Percentiles rank a stretch among this genome's conserved stretches.
Evolutionary conservation across 2,113 vertebrate genomes (phyloP).

Genomic region (Ramphastos sulfuratus): DNA sequence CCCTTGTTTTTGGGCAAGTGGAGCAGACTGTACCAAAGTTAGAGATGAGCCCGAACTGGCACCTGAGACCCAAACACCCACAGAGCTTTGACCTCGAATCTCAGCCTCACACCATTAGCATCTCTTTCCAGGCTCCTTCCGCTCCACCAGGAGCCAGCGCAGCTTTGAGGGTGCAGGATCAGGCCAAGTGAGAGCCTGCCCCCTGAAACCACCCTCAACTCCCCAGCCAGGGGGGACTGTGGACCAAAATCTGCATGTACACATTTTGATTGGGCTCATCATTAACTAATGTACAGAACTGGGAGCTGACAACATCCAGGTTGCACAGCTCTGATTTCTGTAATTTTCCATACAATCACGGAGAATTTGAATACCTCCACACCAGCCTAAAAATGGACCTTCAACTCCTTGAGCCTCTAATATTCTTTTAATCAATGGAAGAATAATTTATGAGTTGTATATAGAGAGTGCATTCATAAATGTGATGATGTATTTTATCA

Average conservation of each 20-base stretch:
- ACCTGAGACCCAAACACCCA: not conserved
- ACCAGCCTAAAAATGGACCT: slow-evolving; percentile 76
- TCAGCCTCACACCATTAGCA: not conserved
- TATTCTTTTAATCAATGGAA: slow-evolving; percentile 73
- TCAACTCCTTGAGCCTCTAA: slow-evolving; percentile 72
- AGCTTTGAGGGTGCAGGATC: not conserved
- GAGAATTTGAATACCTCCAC: slow-evolving; percentile 80
- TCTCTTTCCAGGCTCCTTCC: not conserved
- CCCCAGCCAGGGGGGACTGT: not conserved
- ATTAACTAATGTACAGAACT: slow-evolving; percentile 20
- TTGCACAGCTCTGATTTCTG: slow-evolving; percentile 24
- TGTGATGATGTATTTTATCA: slow-evolving; percentile 77
- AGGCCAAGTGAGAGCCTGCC: not conserved
- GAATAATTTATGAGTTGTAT: slow-evolving; percentile 75
- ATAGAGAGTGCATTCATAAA: slow-evolving; percentile 76
- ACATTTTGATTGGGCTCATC: slow-evolving; percentile 29
- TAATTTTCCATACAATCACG: slow-evolving; percentile 54
- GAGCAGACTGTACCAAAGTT: slow-evolving; percentile 61
- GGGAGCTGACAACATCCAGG: slow-evolving; percentile 8
- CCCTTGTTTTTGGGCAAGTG: slow-evolving; percentile 56
- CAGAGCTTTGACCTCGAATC: not conserved
- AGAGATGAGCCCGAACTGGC: slow-evolving; percentile 51
- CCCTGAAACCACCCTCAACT: not conserved
- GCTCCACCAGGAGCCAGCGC: slow-evolving; percentile 9
- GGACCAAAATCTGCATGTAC: slow-evolving; percentile 37